Percentiles rank a stretch among this genome's conserved stretches.
Evolutionary conservation across 2,888 invertebrate genomes (phyloP).

Genomic region (Cephus spinipes): DNA sequence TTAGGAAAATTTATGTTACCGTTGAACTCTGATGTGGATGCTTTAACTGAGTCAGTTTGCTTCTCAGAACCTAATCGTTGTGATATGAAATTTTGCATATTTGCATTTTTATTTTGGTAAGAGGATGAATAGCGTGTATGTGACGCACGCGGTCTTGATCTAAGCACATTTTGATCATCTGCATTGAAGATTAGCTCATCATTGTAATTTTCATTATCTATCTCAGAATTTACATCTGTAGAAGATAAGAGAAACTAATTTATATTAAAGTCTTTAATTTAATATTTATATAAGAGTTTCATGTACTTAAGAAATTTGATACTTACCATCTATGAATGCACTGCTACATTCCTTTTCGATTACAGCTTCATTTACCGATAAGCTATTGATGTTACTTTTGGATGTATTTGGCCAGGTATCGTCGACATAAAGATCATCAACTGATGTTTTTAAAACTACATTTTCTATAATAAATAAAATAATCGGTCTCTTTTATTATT

Average conservation of each 20-base stretch:
- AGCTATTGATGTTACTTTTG: not conserved
- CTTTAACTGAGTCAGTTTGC: not conserved
- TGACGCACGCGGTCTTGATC: conserved; percentile 17
- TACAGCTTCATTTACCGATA: conserved; percentile 4
- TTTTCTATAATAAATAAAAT: not conserved
- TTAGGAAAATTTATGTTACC: conserved; percentile 9
- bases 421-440: not conserved
- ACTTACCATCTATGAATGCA: conserved; percentile 7
- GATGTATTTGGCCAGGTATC: not conserved
- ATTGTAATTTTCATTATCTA: not conserved
- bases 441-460: not conserved
- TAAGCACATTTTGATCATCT: conserved; percentile 7
- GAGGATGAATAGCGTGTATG: not conserved
- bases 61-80: not conserved
- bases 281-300: no score
- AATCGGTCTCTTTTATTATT: not conserved
- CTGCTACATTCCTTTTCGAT: conserved; percentile 4
- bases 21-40: not conserved
- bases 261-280: not conserved
- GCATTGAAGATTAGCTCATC: not conserved
- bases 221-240: conserved; percentile 4
- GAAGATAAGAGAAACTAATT: not conserved
- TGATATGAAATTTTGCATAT: not conserved
- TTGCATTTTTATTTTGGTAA: not conserved
- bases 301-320: not conserved